Conservation (phyloP, 2,888 invertebrate genomes). For the Pterostichus madidus region DNA sequence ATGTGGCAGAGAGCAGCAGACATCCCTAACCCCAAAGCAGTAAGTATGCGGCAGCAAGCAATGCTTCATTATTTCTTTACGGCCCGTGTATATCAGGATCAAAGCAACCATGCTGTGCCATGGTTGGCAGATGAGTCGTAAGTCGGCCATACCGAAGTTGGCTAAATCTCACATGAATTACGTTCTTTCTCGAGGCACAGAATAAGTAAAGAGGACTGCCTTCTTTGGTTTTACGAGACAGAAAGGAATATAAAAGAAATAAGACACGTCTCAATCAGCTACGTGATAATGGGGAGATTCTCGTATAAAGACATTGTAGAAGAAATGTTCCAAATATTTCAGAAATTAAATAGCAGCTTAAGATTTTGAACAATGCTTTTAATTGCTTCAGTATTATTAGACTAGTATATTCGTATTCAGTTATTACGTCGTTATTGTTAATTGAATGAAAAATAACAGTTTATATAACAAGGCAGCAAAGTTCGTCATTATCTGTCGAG, state of each 20-base stretch:
- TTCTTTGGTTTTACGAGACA: constrained; percentile 56
- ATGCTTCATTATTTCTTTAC: constrained; percentile 63
- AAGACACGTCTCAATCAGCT: constrained; percentile 53
- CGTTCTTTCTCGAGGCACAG: constrained; percentile 54
- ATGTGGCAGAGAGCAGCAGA: neutral
- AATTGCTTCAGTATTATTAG: too few species aligned
- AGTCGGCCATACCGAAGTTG: constrained; percentile 43
- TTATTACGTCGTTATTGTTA: too few species aligned
- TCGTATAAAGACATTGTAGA: neutral
- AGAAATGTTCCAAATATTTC: neutral
- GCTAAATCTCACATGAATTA: constrained; percentile 63
- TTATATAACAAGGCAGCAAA: too few species aligned
- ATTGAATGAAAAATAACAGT: too few species aligned
- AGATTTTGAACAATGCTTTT: too few species aligned
- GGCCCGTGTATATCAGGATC: constrained; percentile 57
- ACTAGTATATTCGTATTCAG: too few species aligned
- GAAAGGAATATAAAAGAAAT: constrained; percentile 54
- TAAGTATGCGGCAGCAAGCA: neutral
- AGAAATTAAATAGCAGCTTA: too few species aligned
- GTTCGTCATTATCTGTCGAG: too few species aligned
- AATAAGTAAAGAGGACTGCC: constrained; percentile 55
- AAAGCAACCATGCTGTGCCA: constrained; percentile 26
- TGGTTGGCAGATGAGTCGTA: constrained; percentile 58
- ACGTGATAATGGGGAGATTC: constrained; percentile 50
- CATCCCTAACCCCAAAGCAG: neutral